phyloP scores from a whole-genome alignment of 2,113 vertebrate species.

The Rhinopomastus cyanomelas region DNA sequence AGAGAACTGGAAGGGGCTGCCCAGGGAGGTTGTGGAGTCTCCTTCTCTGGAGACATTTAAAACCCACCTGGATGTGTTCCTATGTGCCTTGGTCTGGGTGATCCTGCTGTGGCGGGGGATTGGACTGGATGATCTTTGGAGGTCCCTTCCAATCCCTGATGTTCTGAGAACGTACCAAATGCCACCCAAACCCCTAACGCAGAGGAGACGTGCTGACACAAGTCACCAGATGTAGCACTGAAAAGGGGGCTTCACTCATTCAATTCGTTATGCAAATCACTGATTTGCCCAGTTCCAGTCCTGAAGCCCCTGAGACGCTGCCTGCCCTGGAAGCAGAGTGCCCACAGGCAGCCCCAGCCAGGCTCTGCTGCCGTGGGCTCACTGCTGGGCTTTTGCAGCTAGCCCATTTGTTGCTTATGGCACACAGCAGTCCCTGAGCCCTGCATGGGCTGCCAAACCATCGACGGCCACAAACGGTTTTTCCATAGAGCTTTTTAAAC shows the following conservation, averaged over 20 bases:
- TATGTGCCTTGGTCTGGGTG: too few species aligned
- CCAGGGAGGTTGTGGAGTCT: too few species aligned
- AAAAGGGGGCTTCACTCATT: not conserved
- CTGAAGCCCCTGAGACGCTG: not conserved
- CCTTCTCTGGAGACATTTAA: too few species aligned
- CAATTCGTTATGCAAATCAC: not conserved
- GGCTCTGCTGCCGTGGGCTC: not conserved
- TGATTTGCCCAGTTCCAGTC: not conserved
- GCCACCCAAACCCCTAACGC: not conserved
- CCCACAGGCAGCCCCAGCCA: accelerated
- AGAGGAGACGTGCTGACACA: not conserved
- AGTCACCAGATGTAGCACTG: not conserved
- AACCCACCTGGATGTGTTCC: too few species aligned
- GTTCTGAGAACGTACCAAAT: not conserved
- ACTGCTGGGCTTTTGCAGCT: not conserved
- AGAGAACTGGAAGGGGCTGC: too few species aligned
- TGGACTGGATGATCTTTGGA: too few species aligned
- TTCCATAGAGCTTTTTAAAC: not conserved
- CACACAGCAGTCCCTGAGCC: not conserved
- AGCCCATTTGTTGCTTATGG: not conserved
- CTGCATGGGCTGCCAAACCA: not conserved
- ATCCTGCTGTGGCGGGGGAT: too few species aligned
- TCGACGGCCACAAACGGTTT: not conserved
- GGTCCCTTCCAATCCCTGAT: too few species aligned
- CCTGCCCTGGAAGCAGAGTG: not conserved